Evolutionary conservation across 2,113 vertebrate species (phyloP).

Genomic region (Colistium nudipinnis): DNA sequence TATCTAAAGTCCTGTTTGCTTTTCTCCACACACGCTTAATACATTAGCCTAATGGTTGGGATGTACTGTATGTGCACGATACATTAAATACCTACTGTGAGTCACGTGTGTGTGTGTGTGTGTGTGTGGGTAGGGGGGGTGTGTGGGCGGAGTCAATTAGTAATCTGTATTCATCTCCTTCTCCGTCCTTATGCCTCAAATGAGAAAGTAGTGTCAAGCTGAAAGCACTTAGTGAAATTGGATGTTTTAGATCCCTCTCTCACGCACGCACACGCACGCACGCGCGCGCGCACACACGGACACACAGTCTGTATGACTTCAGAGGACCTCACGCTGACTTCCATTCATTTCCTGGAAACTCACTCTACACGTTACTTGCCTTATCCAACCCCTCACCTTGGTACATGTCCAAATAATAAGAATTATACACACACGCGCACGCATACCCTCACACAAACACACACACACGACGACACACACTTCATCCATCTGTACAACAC

Average conservation of each 20-base stretch:
- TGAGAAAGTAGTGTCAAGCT: conserved; percentile 55
- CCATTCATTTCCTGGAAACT: background rate
- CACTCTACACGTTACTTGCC: background rate
- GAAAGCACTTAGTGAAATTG: conserved; percentile 78
- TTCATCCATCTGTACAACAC: background rate
- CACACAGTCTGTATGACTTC: conserved; percentile 4
- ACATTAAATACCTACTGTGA: conserved; percentile 2
- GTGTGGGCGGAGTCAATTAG: background rate
- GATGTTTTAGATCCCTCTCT: conserved; percentile 57
- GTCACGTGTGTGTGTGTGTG: conserved; percentile 4
- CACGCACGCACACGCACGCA: conserved; percentile 22
- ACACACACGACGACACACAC: background rate
- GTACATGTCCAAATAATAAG: background rate
- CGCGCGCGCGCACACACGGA: conserved; percentile 19
- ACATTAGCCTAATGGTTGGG: background rate
- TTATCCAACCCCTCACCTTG: background rate
- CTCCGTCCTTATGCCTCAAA: conserved; percentile 59
- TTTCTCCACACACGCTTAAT: background rate
- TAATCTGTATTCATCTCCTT: conserved; percentile 61
- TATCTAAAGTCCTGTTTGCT: background rate
- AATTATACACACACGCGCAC: conserved; percentile 1
- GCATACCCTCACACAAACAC: background rate
- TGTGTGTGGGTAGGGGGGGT: conserved; percentile 13
- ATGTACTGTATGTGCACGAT: background rate
- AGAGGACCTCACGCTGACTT: background rate